Evolutionary conservation across 2,888 invertebrate species (phyloP), one percentile per base, ranked within the genome.

Genomic region (Endotricha flammealis): DNA sequence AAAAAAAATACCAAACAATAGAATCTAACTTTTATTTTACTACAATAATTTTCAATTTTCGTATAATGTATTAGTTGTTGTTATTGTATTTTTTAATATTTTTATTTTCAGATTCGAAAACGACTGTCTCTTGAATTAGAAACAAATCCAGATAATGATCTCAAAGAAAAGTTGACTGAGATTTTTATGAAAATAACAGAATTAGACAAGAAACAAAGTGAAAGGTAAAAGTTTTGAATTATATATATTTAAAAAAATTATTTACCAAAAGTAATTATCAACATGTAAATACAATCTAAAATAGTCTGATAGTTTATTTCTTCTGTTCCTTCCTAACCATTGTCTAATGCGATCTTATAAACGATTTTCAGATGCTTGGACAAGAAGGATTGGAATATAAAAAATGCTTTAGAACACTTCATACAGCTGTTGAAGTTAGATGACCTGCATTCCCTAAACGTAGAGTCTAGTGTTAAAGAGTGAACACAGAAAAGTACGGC

Each of bases 371-470:
- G 91, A 53, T 92, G 91, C 55, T 72, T 93, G 39, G 88, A 90
- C 52, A 80, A 88, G 42, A 90, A 90, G 47, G 74, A 86, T 11
- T 93, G 91, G 90, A 88, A 93, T 64, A 82, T 91, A 6, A 68
- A 63, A 39, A 46, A 57, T 12, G 81, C 80, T 12, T 39, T 86
- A 5, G 72, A 80, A 22, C 62, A 76, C 46, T 83, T 78, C 42
- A 52, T 65, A 6, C 65, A 62, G 13, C 45, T 78, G 5, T 36
- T 74, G 7, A 79, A 75, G 39, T 33, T 64, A 3, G 65, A 75
- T 29, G 64, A 67, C 36, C 45, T 73, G 20, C 48, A 62, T 3
- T 46, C 58, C 8, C 42, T 73, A 37, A n/a, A 4, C n/a, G n/a
- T n/a, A n/a, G n/a, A n/a, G n/a, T n/a, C n/a, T n/a, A n/a, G n/a